These are phyloP conservation scores for Aricia artaxerxes DNA, from an alignment of 2,888 invertebrate species.

Conservation along the genomic window DNA sequence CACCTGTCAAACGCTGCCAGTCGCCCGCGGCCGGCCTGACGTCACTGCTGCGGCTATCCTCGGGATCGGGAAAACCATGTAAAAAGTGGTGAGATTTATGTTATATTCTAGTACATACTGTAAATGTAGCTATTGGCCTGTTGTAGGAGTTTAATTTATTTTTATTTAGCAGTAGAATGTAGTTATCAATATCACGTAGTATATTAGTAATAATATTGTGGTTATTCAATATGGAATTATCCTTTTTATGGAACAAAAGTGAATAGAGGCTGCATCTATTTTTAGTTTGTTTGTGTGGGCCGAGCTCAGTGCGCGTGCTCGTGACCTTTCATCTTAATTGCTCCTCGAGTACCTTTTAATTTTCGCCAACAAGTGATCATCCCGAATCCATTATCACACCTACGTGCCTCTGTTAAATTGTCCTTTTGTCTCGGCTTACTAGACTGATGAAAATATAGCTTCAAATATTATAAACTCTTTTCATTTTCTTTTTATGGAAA, in stretches of 20 bases:
- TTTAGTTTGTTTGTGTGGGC: slow-evolving; percentile 43
- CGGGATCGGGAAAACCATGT: slow-evolving; percentile 56
- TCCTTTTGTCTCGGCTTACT: not conserved
- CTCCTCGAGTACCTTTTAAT: slow-evolving; percentile 41
- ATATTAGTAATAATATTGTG: not conserved
- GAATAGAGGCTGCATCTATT: slow-evolving; percentile 43
- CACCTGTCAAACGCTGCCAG: slow-evolving; percentile 67
- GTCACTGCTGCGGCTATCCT: slow-evolving; percentile 53
- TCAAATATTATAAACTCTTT: too few species aligned
- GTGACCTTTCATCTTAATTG: slow-evolving; percentile 50
- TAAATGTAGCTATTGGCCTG: not conserved
- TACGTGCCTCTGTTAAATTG: not conserved
- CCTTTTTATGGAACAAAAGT: slow-evolving; percentile 13
- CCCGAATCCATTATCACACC: not conserved
- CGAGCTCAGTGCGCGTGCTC: slow-evolving; percentile 47
- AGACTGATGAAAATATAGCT: not conserved
- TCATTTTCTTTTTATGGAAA: not conserved
- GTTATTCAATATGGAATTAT: not conserved
- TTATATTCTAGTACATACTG: slow-evolving; percentile 4
- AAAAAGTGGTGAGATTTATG: slow-evolving; percentile 51
- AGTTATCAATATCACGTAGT: not conserved
- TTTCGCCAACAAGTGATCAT: slow-evolving; percentile 34
- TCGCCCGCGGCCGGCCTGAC: slow-evolving; percentile 54
- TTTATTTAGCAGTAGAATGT: not conserved
- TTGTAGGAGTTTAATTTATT: not conserved